A percentile compares a stretch with the other conserved stretches of the same genome.
Conservation (phyloP, 2,113 vertebrate genomes). For the Puffinus mauretanicus region DNA sequence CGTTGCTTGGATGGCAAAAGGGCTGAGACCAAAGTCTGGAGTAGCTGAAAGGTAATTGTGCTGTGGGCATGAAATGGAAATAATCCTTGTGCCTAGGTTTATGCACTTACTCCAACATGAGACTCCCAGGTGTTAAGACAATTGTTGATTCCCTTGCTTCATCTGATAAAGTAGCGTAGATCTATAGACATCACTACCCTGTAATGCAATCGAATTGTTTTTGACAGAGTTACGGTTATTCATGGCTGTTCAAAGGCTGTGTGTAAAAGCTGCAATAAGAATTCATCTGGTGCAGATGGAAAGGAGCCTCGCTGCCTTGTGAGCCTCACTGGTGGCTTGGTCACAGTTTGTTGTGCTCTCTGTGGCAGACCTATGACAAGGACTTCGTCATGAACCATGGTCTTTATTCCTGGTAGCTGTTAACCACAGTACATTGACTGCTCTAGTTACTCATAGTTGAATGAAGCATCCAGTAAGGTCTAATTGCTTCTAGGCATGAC, state of each 20-base stretch:
- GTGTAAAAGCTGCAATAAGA: background rate
- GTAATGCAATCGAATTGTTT: background rate
- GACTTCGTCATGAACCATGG: background rate
- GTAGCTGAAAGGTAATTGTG: background rate
- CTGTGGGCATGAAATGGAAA: background rate
- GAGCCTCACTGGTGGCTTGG: background rate
- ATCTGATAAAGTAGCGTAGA: background rate
- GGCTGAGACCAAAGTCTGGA: background rate
- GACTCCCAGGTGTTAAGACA: background rate
- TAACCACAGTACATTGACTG: background rate
- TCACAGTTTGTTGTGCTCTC: background rate
- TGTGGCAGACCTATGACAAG: background rate
- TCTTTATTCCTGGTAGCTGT: background rate
- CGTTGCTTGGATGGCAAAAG: background rate
- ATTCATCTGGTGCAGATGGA: background rate
- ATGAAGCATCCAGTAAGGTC: background rate
- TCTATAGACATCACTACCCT: background rate
- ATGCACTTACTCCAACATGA: background rate
- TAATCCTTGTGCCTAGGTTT: background rate
- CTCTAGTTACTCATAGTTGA: background rate
- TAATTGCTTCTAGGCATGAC: background rate
- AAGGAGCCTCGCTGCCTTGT: background rate
- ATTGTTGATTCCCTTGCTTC: background rate
- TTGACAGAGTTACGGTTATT: background rate
- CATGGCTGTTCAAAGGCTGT: background rate